Percentiles rank a stretch among this genome's conserved stretches.
These are phyloP conservation scores for Ennomos erosarius DNA, from an alignment of 2,888 invertebrate genomes.

Conservation along the genomic window DNA sequence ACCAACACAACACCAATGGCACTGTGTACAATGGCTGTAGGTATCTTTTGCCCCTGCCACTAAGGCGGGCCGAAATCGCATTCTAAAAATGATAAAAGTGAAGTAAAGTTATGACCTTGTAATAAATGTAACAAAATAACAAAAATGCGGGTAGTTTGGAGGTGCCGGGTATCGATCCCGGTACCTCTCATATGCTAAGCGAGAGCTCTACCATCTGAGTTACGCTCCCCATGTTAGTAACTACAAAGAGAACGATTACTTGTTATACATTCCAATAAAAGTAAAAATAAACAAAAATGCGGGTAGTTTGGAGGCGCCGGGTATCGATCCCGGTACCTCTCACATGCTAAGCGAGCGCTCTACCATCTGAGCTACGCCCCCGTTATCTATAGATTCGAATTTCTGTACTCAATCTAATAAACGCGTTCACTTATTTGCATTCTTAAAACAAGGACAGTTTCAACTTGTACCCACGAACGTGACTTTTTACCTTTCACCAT, in stretches of 20 bases:
- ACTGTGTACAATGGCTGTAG: too few relatives aligned
- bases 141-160: conserved; percentile 54
- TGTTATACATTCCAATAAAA: neutral
- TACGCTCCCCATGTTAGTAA: conserved; percentile 69
- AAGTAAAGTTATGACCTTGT: too few relatives aligned
- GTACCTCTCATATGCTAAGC: conserved; percentile 85
- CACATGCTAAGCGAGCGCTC: conserved; percentile 86
- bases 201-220: conserved; percentile 86
- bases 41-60: too few relatives aligned
- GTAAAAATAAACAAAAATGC: too few relatives aligned
- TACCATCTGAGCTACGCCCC: conserved; percentile 81
- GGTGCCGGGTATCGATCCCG: conserved; percentile 85
- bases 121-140: neutral
- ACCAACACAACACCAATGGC: too few relatives aligned
- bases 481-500: too few relatives aligned
- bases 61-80: too few relatives aligned
- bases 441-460: too few relatives aligned
- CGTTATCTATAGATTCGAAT: conserved; percentile 5
- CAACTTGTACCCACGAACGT: too few relatives aligned
- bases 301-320: conserved; percentile 76
- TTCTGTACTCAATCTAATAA: too few relatives aligned
- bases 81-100: too few relatives aligned
- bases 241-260: neutral
- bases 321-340: conserved; percentile 86
- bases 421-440: too few relatives aligned